Conservation (phyloP, 1,140 invertebrate genomes). For the Chrysomallon squamiferum region DNA sequence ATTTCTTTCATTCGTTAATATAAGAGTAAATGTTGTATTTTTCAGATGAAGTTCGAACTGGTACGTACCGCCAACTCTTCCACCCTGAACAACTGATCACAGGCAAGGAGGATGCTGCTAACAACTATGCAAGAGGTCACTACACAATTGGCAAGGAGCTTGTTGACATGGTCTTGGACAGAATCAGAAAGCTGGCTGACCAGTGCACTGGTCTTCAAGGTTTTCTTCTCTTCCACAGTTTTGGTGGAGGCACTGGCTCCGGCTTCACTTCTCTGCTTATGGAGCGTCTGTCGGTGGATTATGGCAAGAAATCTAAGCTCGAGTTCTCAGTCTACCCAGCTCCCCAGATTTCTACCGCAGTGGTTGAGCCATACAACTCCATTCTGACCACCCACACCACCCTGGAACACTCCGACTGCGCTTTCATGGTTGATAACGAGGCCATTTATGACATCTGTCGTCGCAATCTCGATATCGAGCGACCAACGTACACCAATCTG, state of each 20-base stretch:
- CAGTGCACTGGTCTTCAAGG: no score
- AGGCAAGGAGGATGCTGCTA: constrained; percentile 79
- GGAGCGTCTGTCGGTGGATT: constrained; percentile 12
- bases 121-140: constrained; percentile 64
- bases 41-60: constrained; percentile 62
- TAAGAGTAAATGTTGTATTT: no score
- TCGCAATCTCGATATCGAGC: constrained; percentile 81
- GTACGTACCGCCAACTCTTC: constrained; percentile 68
- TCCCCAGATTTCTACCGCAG: constrained; percentile 41
- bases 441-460: constrained; percentile 55
- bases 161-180: constrained; percentile 59
- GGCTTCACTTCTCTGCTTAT: constrained; percentile 10
- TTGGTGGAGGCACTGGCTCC: constrained; percentile 65
- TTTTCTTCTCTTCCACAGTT: constrained; percentile 66
- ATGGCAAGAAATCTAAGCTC: constrained; percentile 65
- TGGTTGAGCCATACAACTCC: constrained; percentile 57
- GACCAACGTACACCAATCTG: constrained; percentile 53
- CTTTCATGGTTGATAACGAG: constrained; percentile 58
- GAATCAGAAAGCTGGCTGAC: constrained; percentile 13
- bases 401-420: constrained; percentile 34
- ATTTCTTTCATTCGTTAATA: no score
- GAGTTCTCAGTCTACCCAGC: constrained; percentile 90
- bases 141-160: constrained; percentile 64
- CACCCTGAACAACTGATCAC: constrained; percentile 84
- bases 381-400: constrained; percentile 41